These are phyloP conservation scores for Siniperca chuatsi DNA, from an alignment of 2,113 vertebrate species.

Conservation along the genomic window DNA sequence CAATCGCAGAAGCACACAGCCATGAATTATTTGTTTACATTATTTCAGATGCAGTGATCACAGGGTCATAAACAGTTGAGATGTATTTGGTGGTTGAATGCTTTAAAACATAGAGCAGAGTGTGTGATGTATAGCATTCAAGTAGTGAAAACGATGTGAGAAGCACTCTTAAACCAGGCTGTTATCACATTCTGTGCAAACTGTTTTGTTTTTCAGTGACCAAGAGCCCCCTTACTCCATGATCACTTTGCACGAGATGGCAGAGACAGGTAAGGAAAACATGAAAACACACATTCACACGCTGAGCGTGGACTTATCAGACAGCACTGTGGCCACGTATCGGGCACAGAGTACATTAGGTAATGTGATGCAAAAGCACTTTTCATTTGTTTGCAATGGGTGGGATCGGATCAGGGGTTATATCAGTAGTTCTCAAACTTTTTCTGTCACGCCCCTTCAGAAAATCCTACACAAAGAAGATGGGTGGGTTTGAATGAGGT, in stretches of 20 bases:
- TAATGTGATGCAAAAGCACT: neutral
- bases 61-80: neutral
- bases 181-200: neutral
- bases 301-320: neutral
- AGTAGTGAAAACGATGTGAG: neutral
- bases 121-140: neutral
- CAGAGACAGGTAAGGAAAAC: constrained; percentile 93
- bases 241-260: constrained; percentile 99
- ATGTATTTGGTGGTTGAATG: constrained; percentile 1
- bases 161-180: neutral
- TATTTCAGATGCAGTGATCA: constrained; percentile 5
- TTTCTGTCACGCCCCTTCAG: too few relatives aligned
- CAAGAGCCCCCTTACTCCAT: constrained; percentile 99
- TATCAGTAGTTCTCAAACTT: too few relatives aligned
- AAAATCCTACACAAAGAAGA: neutral
- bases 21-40: constrained; percentile 18
- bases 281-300: neutral
- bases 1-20: constrained; percentile 7
- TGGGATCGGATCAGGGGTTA: neutral
- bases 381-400: neutral
- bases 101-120: constrained; percentile 1
- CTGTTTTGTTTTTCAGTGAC: constrained; percentile 90
- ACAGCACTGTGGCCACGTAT: neutral
- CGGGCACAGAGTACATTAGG: neutral
- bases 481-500: neutral